A percentile compares a stretch with the other conserved stretches of the same genome.
These are phyloP conservation scores for Lepus americanus DNA, from an alignment of 2,113 vertebrate species.

Conservation along the genomic window DNA sequence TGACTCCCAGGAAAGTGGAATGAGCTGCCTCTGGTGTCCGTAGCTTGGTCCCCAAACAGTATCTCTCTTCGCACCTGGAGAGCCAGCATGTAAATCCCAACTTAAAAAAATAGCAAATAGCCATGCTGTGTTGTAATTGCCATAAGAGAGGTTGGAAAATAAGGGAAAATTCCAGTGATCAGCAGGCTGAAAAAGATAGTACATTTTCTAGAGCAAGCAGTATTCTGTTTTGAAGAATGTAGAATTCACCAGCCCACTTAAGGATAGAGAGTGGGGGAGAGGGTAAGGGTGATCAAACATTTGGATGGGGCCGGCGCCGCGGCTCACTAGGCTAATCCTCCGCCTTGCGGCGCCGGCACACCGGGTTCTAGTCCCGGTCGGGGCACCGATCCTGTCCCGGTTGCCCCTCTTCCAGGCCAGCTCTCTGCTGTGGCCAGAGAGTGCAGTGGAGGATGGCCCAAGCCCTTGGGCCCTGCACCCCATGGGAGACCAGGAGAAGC, in stretches of 20 bases:
- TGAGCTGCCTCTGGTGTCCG: neutral
- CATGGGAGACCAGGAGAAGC: too few species aligned
- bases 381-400: too few species aligned
- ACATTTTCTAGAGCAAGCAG: neutral
- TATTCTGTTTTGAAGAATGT: constrained; percentile 12
- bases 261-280: neutral
- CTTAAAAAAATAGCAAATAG: constrained; percentile 23
- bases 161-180: neutral
- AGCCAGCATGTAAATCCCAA: neutral
- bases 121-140: neutral
- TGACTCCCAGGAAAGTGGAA: neutral
- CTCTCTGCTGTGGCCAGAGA: too few species aligned
- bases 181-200: neutral
- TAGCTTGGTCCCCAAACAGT: neutral
- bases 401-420: too few species aligned
- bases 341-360: too few species aligned
- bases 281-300: neutral
- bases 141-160: constrained; percentile 48
- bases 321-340: too few species aligned
- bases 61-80: neutral
- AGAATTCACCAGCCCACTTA: neutral
- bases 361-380: too few species aligned
- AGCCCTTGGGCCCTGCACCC: too few species aligned
- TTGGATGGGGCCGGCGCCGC: too few species aligned
- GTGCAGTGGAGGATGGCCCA: too few species aligned